Evolutionary conservation across 2,797 vertebrate species (phyloP).

Genomic region (Pitangus sulphuratus): DNA sequence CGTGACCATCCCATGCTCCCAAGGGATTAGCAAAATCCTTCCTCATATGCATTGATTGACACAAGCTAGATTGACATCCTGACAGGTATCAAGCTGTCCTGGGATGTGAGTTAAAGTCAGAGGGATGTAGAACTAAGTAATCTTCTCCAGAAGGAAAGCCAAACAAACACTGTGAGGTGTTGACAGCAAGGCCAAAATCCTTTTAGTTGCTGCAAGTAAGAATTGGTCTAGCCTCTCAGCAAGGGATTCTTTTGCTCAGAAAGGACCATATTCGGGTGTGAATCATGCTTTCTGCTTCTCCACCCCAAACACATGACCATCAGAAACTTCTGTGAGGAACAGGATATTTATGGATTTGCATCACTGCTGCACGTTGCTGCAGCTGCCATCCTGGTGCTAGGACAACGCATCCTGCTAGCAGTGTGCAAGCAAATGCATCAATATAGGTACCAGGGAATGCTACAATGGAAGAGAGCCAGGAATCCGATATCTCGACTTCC

Average conservation of each 20-base stretch:
- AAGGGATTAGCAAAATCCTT: background rate
- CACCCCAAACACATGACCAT: background rate
- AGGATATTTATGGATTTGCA: background rate
- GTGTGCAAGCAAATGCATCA: fast-evolving
- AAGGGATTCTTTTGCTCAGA: conserved; percentile 10
- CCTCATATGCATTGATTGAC: background rate
- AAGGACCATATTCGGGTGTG: conserved; percentile 33
- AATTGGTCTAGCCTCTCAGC: background rate
- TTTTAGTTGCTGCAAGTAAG: background rate
- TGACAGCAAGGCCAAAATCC: conserved; percentile 34
- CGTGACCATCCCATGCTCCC: fast-evolving
- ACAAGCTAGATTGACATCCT: background rate
- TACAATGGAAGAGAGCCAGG: background rate
- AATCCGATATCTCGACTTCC: fast-evolving
- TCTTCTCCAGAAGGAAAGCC: background rate
- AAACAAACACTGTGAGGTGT: background rate
- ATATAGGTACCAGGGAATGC: background rate
- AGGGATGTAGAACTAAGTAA: background rate
- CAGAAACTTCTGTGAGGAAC: background rate
- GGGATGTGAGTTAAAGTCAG: background rate
- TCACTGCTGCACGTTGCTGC: background rate
- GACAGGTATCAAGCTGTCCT: background rate
- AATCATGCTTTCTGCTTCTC: conserved; percentile 17
- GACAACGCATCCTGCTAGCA: background rate
- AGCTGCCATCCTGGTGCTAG: background rate